Percentiles rank a stretch among this genome's conserved stretches.
Conservation (phyloP, 2,888 invertebrate genomes). For the Drosophila neotestacea region DNA sequence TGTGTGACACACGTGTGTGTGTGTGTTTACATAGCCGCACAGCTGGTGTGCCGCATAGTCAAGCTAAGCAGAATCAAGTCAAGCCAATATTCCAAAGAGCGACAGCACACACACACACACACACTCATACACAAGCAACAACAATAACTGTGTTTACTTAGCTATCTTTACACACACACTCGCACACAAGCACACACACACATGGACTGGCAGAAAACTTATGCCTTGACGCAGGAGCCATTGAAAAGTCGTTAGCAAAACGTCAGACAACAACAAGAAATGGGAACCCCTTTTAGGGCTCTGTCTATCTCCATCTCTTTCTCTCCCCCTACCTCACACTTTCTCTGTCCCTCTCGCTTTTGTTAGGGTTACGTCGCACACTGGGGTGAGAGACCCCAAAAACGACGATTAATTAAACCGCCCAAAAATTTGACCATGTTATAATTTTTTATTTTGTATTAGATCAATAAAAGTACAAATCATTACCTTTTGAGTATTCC, state of each 20-base stretch:
- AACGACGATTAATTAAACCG: too few species aligned
- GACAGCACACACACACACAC: constrained; percentile 29
- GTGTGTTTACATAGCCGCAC: constrained; percentile 59
- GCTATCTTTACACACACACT: constrained; percentile 28
- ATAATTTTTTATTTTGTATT: too few species aligned
- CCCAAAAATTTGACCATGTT: too few species aligned
- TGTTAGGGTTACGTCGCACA: constrained; percentile 4
- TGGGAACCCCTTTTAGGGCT: constrained; percentile 34
- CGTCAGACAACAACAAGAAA: constrained; percentile 64
- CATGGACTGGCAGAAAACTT: constrained; percentile 63
- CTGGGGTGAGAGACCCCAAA: too few species aligned
- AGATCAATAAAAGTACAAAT: too few species aligned
- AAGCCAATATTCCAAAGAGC: constrained; percentile 73
- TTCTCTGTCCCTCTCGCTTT: not conserved
- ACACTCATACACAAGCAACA: constrained; percentile 12
- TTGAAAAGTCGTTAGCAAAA: constrained; percentile 80
- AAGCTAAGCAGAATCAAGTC: constrained; percentile 40
- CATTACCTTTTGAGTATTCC: too few species aligned
- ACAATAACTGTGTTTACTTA: constrained; percentile 59
- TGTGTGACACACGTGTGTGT: constrained; percentile 18
- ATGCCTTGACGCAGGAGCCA: constrained; percentile 71
- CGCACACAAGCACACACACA: constrained; percentile 27
- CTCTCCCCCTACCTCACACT: not conserved
- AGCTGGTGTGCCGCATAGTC: constrained; percentile 66
- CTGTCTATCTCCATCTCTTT: not conserved